A percentile compares a stretch with the other conserved stretches of the same genome.
Conservation (phyloP, 2,888 invertebrate species). For the Mechanitis messenoides region DNA sequence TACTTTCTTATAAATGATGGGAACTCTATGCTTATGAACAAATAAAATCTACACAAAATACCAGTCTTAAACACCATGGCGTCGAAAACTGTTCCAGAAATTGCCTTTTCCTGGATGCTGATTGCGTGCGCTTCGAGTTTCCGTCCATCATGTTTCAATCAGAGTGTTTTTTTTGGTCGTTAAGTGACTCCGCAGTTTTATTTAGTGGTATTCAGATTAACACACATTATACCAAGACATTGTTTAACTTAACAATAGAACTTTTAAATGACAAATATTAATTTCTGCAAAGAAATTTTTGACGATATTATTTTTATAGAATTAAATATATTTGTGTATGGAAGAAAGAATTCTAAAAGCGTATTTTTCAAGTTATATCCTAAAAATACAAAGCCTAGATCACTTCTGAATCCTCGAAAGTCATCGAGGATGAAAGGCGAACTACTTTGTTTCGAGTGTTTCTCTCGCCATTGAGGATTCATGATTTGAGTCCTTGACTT, state of each 20-base stretch:
- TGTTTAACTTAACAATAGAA: too few relatives aligned
- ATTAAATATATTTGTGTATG: too few relatives aligned
- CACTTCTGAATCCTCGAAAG: conserved; percentile 9
- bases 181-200: conserved; percentile 19
- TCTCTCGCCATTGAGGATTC: conserved; percentile 9
- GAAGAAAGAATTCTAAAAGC: too few relatives aligned
- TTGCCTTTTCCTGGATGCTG: conserved; percentile 57
- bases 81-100: conserved; percentile 34
- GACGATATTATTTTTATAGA: too few relatives aligned
- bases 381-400: conserved; percentile 1
- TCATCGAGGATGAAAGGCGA: conserved; percentile 2
- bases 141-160: conserved; percentile 36
- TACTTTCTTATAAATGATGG: too few relatives aligned
- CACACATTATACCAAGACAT: neutral
- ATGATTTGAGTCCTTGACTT: conserved; percentile 14
- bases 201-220: conserved; percentile 1
- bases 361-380: neutral
- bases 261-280: too few relatives aligned
- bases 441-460: conserved; percentile 18
- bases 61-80: conserved; percentile 5
- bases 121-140: conserved; percentile 53
- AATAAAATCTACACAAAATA: too few relatives aligned
- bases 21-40: too few relatives aligned
- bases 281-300: too few relatives aligned
- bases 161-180: conserved; percentile 25